Conservation (phyloP, 2,113 vertebrate species). For the Larimichthys polyactis region DNA sequence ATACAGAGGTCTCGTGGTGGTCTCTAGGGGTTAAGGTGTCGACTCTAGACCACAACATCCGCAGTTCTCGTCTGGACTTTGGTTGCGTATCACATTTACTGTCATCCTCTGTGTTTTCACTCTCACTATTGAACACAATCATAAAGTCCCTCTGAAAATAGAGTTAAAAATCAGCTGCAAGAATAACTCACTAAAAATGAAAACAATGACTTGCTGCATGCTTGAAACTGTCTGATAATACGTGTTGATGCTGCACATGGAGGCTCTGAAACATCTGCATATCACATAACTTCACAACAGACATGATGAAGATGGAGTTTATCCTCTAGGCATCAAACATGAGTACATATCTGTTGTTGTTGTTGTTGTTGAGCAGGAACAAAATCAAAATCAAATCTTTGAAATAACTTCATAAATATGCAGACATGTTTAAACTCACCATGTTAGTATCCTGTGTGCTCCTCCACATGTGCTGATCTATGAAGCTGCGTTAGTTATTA, state of each 20-base stretch:
- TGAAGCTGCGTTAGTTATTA: not conserved
- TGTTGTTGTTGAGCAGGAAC: too few species aligned
- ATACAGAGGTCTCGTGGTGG: not conserved
- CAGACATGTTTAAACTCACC: conserved; percentile 42
- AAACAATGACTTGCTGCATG: too few species aligned
- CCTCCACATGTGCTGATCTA: not conserved
- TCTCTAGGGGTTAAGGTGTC: not conserved
- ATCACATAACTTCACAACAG: not conserved
- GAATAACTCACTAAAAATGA: not conserved
- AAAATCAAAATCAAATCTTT: too few species aligned
- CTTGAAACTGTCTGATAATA: too few species aligned
- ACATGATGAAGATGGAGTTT: not conserved
- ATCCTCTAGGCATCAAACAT: too few species aligned
- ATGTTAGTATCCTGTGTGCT: not conserved
- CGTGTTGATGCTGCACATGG: not conserved
- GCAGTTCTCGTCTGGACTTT: not conserved
- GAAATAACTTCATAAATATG: too few species aligned
- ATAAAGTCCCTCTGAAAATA: too few species aligned
- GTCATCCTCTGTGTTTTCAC: too few species aligned
- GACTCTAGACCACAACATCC: not conserved
- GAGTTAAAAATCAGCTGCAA: not conserved
- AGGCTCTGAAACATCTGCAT: not conserved
- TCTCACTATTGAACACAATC: not conserved
- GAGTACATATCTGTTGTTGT: too few species aligned
- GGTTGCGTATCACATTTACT: not conserved